A percentile compares a stretch with the other conserved stretches of the same genome.
Conservation (phyloP, 2,113 vertebrate genomes). For the Vulpes ferrilata region DNA sequence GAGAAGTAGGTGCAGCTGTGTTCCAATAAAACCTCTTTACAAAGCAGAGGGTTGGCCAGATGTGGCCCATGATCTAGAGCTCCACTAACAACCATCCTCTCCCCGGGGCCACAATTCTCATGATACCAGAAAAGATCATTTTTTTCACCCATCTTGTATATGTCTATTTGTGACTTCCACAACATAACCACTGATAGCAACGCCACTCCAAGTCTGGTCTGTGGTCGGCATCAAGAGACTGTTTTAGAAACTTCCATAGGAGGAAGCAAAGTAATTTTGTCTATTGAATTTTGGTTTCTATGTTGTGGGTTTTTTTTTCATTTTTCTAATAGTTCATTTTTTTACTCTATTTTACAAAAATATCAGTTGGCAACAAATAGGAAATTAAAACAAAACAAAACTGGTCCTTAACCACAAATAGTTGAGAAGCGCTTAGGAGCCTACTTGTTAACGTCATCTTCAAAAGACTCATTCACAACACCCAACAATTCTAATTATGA, state of each 20-base stretch:
- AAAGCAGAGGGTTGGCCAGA: not conserved
- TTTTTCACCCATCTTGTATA: not conserved
- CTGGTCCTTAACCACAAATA: not conserved
- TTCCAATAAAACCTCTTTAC: conserved; percentile 38
- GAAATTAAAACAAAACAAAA: not conserved
- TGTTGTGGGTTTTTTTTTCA: not conserved
- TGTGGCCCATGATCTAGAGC: not conserved
- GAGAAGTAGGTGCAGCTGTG: not conserved
- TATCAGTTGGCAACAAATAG: not conserved
- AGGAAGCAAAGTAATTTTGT: conserved; percentile 10
- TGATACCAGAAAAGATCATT: not conserved
- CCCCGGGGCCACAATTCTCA: not conserved
- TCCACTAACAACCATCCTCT: not conserved
- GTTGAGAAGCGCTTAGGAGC: not conserved
- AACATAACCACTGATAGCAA: not conserved
- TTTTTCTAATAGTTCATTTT: not conserved
- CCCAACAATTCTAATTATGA: not conserved
- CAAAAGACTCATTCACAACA: not conserved
- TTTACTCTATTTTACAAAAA: conserved; percentile 27
- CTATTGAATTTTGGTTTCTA: not conserved
- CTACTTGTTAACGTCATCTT: conserved; percentile 17
- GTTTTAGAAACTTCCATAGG: conserved; percentile 21
- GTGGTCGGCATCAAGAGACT: not conserved
- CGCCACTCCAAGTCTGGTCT: not conserved
- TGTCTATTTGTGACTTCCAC: not conserved